phyloP scores from a whole-genome alignment of 2,113 vertebrate species.

The Hydrolagus affinis region DNA sequence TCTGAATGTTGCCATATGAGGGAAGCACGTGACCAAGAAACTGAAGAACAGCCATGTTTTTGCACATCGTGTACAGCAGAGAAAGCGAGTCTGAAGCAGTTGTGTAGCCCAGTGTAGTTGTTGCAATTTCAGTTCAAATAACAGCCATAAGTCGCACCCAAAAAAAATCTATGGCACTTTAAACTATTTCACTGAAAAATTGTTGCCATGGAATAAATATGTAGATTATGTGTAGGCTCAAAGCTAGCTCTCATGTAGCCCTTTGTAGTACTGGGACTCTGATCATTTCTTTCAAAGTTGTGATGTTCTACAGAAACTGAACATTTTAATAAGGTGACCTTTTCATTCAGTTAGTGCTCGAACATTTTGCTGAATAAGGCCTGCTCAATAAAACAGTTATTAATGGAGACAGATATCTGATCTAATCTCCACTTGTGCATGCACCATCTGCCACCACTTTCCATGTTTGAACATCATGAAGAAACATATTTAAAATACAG shows the following conservation, averaged over 20 bases:
- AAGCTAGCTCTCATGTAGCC: not conserved
- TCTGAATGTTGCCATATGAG: not conserved
- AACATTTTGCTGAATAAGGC: not conserved
- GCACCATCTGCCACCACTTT: not conserved
- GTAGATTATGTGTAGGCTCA: not conserved
- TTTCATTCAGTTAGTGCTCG: not conserved
- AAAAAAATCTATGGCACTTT: not conserved
- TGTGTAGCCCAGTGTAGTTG: not conserved
- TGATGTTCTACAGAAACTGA: not conserved
- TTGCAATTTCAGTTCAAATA: not conserved
- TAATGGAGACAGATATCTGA: not conserved
- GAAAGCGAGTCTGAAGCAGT: slow-evolving; percentile 9
- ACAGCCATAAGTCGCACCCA: not conserved
- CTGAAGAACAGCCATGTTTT: slow-evolving; percentile 7
- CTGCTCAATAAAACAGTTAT: not conserved
- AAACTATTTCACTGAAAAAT: not conserved
- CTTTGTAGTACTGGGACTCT: not conserved
- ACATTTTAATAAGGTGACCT: too few species aligned
- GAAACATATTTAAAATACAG: too few species aligned
- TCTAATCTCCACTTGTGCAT: not conserved
- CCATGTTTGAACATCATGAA: not conserved
- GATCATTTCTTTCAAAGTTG: not conserved
- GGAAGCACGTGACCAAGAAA: not conserved
- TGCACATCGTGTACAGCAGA: not conserved
- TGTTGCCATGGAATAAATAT: slow-evolving; percentile 1